A percentile compares a stretch with the other conserved stretches of the same genome.
These are phyloP conservation scores for Chaetops frenatus DNA, from an alignment of 2,113 vertebrate species.

Conservation along the genomic window DNA sequence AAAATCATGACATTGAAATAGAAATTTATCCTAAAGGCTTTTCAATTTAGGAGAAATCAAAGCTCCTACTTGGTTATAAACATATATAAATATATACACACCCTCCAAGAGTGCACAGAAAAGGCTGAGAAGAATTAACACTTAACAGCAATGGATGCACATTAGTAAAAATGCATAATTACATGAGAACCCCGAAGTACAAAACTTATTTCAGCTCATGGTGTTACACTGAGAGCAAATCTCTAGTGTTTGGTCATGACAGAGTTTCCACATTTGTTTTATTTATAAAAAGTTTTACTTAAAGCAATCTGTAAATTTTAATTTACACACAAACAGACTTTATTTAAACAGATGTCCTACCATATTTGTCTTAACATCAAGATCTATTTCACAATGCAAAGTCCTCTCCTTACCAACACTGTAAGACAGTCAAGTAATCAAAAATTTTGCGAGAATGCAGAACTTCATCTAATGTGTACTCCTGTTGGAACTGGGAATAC, in stretches of 20 bases:
- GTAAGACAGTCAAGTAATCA: conserved; percentile 88
- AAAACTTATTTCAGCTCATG: background rate
- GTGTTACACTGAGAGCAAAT: background rate
- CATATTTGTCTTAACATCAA: background rate
- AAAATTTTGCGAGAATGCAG: conserved; percentile 80
- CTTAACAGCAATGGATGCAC: background rate
- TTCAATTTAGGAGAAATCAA: background rate
- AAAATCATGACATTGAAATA: background rate
- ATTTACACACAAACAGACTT: background rate
- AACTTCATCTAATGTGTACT: conserved; percentile 90
- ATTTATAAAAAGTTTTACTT: background rate
- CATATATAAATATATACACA: background rate
- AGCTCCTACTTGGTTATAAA: background rate
- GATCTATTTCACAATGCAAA: background rate
- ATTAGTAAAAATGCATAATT: background rate
- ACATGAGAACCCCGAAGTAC: background rate
- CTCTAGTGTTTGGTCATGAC: background rate
- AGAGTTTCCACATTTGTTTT: background rate
- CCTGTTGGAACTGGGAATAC: conserved; percentile 89
- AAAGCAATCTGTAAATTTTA: background rate
- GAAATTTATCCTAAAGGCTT: background rate
- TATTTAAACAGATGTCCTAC: background rate
- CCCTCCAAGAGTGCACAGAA: background rate
- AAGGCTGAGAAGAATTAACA: background rate
- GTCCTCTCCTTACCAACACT: conserved; percentile 88